Base-by-base conservation (phyloP, 2,888 invertebrate species). In the Pristionchus maxplancki region DNA sequence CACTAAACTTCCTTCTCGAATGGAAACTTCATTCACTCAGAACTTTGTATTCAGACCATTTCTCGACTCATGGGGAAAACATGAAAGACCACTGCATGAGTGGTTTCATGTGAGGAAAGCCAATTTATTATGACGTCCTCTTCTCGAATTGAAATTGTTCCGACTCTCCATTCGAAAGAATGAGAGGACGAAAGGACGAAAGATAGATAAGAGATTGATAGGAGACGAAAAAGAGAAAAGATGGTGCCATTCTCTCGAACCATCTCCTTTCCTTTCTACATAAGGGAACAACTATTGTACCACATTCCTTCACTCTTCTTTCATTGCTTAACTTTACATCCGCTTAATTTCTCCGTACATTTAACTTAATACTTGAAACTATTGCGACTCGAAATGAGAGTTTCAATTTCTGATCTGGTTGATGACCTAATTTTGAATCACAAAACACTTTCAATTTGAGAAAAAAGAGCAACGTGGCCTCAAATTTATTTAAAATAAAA, bases 141-240 rank as follows among this genome's bases (percentile, higher is more conserved):
- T 67, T 67, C 34, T 40, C 40, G 17, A 28, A 40, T 74, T 40
- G 74, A 74, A 74, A 74, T 74, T 74, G 20, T 67, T 74, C 40
- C 40, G 74, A 74, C 34, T 67, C 67, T 74, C 40, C 50, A 82
- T 48, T 37, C 37, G 64, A 31, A 37, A 48, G 53, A 34, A 28
- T 17, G 58, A 37, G 37, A 58, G 15, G 58, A 62, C 37, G 37
- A 58, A 40, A 53, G 84, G n/a, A 58, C 44, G 37, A 50, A 34
- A 62, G 85, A 85, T 24, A 85, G 85, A 85, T 62, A 85, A 85
- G 64, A 85, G n/a, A n/a, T n/a, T n/a, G 85, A 74, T 40, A 74
- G 74, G 20, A 71, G 20, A 37, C 4, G 71, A 24, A 74, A 74
- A 74, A 24, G 67, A 20, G n/a, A 13, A 37, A 34, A n/a, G 74